phyloP scores from a whole-genome alignment of 2,113 vertebrate genomes.

The Ceuthmochares aereus region DNA sequence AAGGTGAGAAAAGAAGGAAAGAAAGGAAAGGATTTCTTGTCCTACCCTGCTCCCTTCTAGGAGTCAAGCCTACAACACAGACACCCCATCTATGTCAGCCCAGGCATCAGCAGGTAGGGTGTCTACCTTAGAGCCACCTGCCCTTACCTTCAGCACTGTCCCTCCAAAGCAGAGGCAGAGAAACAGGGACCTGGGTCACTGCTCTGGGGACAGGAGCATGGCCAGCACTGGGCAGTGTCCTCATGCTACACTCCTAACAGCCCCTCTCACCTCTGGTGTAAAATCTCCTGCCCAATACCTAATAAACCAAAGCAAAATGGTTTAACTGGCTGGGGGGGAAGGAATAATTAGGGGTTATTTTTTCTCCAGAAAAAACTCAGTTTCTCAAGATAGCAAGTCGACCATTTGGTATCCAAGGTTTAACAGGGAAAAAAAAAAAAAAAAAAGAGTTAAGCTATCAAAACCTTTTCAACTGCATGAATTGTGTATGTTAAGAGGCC shows the following conservation, averaged over 20 bases:
- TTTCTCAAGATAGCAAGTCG: neutral
- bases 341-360: neutral
- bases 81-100: neutral
- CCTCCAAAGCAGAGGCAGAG: neutral
- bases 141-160: neutral
- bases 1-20: accelerated
- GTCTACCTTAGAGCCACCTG: accelerated
- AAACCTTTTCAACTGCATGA: conserved; percentile 59
- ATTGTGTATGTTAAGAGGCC: conserved; percentile 65
- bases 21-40: neutral
- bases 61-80: accelerated
- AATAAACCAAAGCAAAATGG: neutral
- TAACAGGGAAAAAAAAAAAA: neutral
- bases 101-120: neutral
- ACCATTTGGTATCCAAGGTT: neutral
- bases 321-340: neutral
- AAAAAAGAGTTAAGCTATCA: neutral
- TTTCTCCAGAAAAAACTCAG: neutral
- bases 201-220: neutral
- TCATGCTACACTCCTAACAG: neutral
- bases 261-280: neutral
- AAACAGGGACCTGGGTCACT: neutral
- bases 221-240: neutral
- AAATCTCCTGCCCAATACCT: neutral
- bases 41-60: neutral